Conservation (phyloP, 2,113 vertebrate genomes). For the Martes martes region DNA sequence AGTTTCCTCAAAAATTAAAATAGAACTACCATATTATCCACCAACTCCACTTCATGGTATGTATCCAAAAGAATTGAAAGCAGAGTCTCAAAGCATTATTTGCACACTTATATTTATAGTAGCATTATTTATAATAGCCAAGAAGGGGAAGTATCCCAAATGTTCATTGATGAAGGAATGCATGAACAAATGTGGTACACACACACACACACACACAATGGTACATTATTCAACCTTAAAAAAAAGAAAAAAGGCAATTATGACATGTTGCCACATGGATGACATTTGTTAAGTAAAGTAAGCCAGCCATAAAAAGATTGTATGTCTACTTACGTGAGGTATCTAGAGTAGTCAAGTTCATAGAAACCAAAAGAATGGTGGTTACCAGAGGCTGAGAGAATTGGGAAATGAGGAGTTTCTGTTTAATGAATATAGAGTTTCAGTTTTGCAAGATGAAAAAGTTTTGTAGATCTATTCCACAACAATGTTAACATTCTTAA, state of each 20-base stretch:
- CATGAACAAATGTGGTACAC: neutral
- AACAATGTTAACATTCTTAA: neutral
- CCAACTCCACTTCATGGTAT: neutral
- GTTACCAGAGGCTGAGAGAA: neutral
- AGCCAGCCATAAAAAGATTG: neutral
- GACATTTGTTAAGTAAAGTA: neutral
- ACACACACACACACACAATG: too few relatives aligned
- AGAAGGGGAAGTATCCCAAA: neutral
- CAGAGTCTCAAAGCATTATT: neutral
- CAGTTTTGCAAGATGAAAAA: neutral
- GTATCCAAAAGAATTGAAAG: neutral
- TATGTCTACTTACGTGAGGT: neutral
- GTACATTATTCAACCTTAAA: neutral
- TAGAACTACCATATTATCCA: neutral
- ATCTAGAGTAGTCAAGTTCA: neutral
- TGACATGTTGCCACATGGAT: neutral
- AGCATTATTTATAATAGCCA: neutral
- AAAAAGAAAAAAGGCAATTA: neutral
- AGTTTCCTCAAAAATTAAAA: neutral
- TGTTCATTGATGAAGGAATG: neutral
- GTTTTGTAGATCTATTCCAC: neutral
- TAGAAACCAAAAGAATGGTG: neutral
- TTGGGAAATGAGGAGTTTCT: neutral
- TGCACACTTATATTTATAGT: neutral
- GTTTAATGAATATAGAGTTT: too few relatives aligned